phyloP scores from a whole-genome alignment of 30 jellyfish, hydroid and myxozoan species.

The Chrysaora quinquecirrha region DNA sequence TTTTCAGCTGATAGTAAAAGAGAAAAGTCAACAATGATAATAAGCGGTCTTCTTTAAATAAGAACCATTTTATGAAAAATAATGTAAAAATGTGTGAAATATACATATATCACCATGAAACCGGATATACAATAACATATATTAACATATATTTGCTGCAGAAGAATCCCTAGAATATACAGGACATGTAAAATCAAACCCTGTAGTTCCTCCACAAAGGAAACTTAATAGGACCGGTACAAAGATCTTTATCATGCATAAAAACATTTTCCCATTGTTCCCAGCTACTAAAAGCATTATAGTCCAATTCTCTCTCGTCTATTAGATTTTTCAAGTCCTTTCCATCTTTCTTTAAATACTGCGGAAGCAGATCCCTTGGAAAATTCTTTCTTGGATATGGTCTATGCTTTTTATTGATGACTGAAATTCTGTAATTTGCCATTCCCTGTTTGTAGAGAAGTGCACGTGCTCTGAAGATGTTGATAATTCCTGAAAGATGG shows the following conservation, averaged over 20 bases:
- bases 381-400: slow-evolving; percentile 47
- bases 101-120: no score
- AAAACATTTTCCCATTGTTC: slow-evolving; percentile 49
- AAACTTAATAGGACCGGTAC: slow-evolving; percentile 66
- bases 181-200: no score
- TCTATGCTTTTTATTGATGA: slow-evolving; percentile 52
- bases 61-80: no score
- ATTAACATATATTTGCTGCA: no score
- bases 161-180: no score
- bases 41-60: no score
- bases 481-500: slow-evolving; percentile 47
- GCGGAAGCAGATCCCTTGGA: slow-evolving; percentile 42
- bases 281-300: slow-evolving; percentile 33
- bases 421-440: slow-evolving; percentile 50
- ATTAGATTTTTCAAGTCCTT: slow-evolving; percentile 16
- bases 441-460: slow-evolving; percentile 51
- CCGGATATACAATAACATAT: no score
- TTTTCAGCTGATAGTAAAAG: no score
- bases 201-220: slow-evolving; percentile 50
- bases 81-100: no score
- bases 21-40: no score
- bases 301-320: slow-evolving; percentile 54
- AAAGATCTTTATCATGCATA: slow-evolving; percentile 42
- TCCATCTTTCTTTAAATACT: slow-evolving; percentile 54
- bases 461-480: slow-evolving; percentile 60